Evolutionary conservation across 2,888 invertebrate species (phyloP).

Genomic region (Spodoptera littoralis): DNA sequence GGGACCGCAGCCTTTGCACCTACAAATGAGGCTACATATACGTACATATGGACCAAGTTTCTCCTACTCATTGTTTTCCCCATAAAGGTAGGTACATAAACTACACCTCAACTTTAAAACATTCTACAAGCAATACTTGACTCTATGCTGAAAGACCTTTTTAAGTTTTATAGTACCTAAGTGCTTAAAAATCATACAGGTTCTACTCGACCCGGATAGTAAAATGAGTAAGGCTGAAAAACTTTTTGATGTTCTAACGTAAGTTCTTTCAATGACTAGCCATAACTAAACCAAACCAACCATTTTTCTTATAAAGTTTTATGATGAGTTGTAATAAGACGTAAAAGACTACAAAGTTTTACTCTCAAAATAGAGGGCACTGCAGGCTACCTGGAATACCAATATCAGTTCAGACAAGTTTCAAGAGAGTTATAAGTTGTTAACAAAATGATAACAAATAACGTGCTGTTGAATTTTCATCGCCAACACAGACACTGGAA

Average conservation of each 20-base stretch:
- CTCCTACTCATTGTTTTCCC: too few relatives aligned
- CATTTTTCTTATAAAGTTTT: slow-evolving; percentile 23
- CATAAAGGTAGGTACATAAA: too few relatives aligned
- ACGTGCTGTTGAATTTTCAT: too few relatives aligned
- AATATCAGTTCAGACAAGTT: slow-evolving; percentile 13
- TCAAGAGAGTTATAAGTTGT: background rate
- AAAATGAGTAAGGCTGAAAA: background rate
- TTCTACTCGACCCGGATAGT: too few relatives aligned
- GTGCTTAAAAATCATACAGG: background rate
- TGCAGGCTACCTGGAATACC: slow-evolving; percentile 25
- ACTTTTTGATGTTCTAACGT: slow-evolving; percentile 11
- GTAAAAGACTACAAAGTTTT: slow-evolving; percentile 31
- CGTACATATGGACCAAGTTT: background rate
- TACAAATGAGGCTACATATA: slow-evolving; percentile 14
- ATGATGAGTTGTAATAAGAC: slow-evolving; percentile 31
- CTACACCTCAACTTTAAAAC: too few relatives aligned
- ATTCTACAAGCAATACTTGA: too few relatives aligned
- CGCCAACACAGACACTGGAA: too few relatives aligned
- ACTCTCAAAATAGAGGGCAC: slow-evolving; percentile 15
- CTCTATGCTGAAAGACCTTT: too few relatives aligned
- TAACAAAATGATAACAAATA: too few relatives aligned
- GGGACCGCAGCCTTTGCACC: slow-evolving; percentile 41
- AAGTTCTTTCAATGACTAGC: background rate
- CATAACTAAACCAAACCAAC: background rate
- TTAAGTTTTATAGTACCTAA: too few relatives aligned